Conservation (phyloP, 2,797 vertebrate genomes). For the Selene dorsalis region DNA sequence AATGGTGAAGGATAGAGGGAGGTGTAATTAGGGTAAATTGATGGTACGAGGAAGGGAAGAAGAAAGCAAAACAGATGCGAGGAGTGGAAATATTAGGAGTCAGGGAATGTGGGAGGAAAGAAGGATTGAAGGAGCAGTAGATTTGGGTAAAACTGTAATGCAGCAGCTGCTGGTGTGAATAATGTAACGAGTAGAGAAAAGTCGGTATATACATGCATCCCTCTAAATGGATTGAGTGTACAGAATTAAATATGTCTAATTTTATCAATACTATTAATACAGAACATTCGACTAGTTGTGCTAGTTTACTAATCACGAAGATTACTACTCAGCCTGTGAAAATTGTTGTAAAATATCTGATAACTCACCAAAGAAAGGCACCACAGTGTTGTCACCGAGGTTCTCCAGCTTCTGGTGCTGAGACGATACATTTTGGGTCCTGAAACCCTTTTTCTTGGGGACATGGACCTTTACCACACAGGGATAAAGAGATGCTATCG, state of each 20-base stretch:
- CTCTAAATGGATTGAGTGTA: background rate
- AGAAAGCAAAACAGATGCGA: slow-evolving; percentile 6
- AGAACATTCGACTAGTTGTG: background rate
- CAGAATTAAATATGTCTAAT: slow-evolving; percentile 6
- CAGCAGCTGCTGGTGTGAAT: slow-evolving; percentile 11
- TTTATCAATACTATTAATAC: background rate
- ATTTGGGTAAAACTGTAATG: background rate
- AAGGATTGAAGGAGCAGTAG: background rate
- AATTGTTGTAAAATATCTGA: background rate
- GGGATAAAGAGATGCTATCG: background rate
- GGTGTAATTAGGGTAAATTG: slow-evolving; percentile 21
- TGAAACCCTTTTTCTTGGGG: background rate
- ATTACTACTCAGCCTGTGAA: background rate
- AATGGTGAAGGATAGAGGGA: background rate
- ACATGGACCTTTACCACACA: background rate
- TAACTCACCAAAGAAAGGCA: background rate
- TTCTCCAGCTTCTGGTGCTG: background rate
- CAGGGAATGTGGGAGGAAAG: background rate
- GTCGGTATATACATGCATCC: background rate
- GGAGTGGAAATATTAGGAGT: background rate
- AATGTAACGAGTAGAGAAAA: background rate
- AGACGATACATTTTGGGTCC: background rate
- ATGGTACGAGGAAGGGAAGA: slow-evolving; percentile 9
- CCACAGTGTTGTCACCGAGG: background rate
- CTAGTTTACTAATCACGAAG: background rate